Conservation (phyloP, 2,797 vertebrate genomes). For the Eulemur mongoz region DNA sequence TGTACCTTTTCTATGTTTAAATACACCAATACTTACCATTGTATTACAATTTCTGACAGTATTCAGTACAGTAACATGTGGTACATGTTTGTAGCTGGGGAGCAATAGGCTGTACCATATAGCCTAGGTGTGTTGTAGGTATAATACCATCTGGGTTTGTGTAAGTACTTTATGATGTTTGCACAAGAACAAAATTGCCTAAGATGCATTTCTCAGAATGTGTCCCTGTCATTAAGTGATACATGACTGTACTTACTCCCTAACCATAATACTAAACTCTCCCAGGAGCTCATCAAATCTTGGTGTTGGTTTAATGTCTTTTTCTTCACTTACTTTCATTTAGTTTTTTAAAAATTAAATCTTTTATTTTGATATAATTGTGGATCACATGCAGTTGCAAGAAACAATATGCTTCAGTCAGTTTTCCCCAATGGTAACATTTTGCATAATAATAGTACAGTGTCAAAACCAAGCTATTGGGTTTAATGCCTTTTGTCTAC, state of each 20-base stretch:
- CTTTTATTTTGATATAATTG: background rate
- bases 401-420: background rate
- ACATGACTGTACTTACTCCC: background rate
- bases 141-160: background rate
- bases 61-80: background rate
- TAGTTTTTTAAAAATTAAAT: background rate
- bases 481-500: background rate
- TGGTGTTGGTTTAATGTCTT: background rate
- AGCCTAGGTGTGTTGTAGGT: background rate
- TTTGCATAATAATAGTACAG: background rate
- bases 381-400: background rate
- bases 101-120: background rate
- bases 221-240: background rate
- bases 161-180: background rate
- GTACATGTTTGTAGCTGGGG: background rate
- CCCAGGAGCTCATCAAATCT: background rate
- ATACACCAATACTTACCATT: background rate
- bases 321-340: background rate
- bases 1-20: background rate
- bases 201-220: background rate
- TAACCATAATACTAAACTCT: background rate
- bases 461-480: background rate
- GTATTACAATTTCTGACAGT: background rate
- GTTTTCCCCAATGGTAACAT: background rate
- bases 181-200: too few species aligned